phyloP scores from a whole-genome alignment of 2,113 vertebrate genomes.

The Felis catus region F.catus_Fca126_mat1.0 CM031416.1:120766501-120767000 shows the following conservation, averaged over 20 bases:
- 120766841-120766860: constrained; percentile 99
- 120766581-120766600: constrained; percentile 99
- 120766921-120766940: neutral
- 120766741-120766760: constrained; percentile 98
- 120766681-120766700: constrained; percentile 77
- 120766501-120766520: constrained; percentile 98
- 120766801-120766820: constrained; percentile 99
- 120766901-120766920: fast-evolving
- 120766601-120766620: constrained; percentile 80
- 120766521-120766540: constrained; percentile 99
- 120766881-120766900: neutral
- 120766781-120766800: constrained; percentile 98
- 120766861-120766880: constrained; percentile 71
- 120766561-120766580: constrained; percentile 99
- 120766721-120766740: constrained; percentile 95
- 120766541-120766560: constrained; percentile 99
- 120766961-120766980: neutral
- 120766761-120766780: constrained; percentile 95
- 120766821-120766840: constrained; percentile 99
- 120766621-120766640: constrained; percentile 71
- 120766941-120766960: neutral
- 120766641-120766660: constrained; percentile 12
- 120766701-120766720: constrained; percentile 97
- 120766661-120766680: neutral
- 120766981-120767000: neutral